Base-by-base conservation (phyloP, 2,797 vertebrate species). In the Miichthys miiuy region DNA sequence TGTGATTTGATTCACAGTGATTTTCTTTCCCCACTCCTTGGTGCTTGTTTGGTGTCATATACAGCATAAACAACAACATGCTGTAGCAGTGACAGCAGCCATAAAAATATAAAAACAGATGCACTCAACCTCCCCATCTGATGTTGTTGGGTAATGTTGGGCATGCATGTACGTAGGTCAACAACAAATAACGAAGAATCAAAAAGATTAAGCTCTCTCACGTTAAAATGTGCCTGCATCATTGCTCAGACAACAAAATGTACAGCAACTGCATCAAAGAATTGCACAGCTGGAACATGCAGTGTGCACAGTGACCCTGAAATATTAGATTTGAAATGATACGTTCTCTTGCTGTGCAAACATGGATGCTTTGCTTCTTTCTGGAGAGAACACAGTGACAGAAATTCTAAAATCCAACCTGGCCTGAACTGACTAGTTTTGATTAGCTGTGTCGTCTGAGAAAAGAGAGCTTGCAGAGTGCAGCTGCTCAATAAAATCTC, bases 401-500 rank as follows among this genome's bases (percentile, higher is more conserved):
- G 23, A 77, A 66, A 80, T 73, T 73, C 20, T 64, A 17, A 69
- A 77, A 77, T 66, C 74, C 71, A 82, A 78, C 51, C 67, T 4
- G 30, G 38, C 44, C 68, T 21, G 42, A 72, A 54, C 70, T 52
- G 51, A 30, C 23, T 62, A 20, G 42, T 74, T 87, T 62, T 46
- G 68, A 88, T 82, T 73, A 75, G 76, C 73, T 51, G 51, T 61
- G 34, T 51, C 7, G 4, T 75, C 62, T 58, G 68, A 75, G 78
- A 57, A 71, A 60, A 75, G 61, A 70, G 52, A 73, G 70, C 48
- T 82, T 62, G 63, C 70, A 68, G 62, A 75, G 55, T 78, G 38
- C 38, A 48, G 68, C 62, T 83, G 64, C 69, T 82, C 79, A 80
- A 85, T 79, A 80, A 80, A 85, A 81, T 74, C 72, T 78, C 69